These are phyloP conservation scores for Puntigrus tetrazona DNA, from an alignment of 2,113 vertebrate genomes.

Conservation along the genomic window DNA sequence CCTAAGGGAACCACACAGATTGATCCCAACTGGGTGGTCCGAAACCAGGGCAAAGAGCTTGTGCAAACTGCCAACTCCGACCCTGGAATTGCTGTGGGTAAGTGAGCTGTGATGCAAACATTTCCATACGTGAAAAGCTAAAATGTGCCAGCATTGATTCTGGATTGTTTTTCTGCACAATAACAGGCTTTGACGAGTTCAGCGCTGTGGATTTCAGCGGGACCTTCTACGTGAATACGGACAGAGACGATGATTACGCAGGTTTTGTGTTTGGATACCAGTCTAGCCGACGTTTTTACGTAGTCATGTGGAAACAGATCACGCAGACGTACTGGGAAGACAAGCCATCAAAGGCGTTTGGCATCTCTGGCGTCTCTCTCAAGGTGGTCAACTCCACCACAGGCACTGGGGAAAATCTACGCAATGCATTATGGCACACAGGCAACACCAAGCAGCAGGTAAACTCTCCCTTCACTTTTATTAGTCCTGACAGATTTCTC, in stretches of 20 bases:
- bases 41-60: conserved; percentile 92
- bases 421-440: conserved; percentile 97
- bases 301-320: conserved; percentile 98
- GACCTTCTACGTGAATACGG: conserved; percentile 95
- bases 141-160: background rate
- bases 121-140: background rate
- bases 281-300: conserved; percentile 94
- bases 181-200: conserved; percentile 91
- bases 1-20: conserved; percentile 96
- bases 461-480: background rate
- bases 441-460: conserved; percentile 93
- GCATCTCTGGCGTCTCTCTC: conserved; percentile 91
- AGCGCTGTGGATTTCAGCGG: conserved; percentile 94
- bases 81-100: conserved; percentile 96
- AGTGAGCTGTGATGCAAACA: conserved; percentile 51
- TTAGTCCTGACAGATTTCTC: background rate
- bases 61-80: conserved; percentile 95
- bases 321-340: conserved; percentile 98
- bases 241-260: conserved; percentile 93
- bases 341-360: conserved; percentile 88
- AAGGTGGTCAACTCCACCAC: conserved; percentile 97
- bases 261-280: conserved; percentile 96
- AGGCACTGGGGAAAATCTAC: conserved; percentile 87
- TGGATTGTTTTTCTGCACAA: background rate
- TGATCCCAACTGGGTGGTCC: conserved; percentile 94